Percentiles rank a stretch among this genome's conserved stretches.
These are phyloP conservation scores for Brachyhypopomus occidentalis DNA, from an alignment of 2,113 vertebrate genomes.

Conservation along the genomic window DNA sequence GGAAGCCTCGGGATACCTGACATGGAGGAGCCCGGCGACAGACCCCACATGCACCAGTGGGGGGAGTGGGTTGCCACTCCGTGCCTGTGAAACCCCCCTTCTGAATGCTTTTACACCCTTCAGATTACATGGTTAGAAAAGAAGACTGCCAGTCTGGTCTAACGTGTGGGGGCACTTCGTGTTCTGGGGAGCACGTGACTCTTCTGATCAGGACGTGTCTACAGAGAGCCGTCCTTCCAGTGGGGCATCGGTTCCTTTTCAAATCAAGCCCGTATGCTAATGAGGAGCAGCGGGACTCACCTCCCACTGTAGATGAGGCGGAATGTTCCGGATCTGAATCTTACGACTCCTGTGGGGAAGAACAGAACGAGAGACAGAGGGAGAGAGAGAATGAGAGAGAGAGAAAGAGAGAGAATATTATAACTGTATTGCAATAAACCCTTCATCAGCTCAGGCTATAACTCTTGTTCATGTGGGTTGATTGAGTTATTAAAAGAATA, in stretches of 20 bases:
- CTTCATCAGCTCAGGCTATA: constrained; percentile 6
- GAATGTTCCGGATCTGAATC: constrained; percentile 88
- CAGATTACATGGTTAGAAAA: no score
- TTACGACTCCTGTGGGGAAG: constrained; percentile 79
- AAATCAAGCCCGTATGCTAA: constrained; percentile 16
- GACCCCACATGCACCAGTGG: no score
- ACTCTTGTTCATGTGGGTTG: constrained; percentile 9
- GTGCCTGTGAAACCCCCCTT: no score
- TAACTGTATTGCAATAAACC: not conserved
- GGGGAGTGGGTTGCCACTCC: no score
- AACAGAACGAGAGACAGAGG: constrained; percentile 7
- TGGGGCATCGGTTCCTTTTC: not conserved
- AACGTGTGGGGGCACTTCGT: no score
- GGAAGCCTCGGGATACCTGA: no score
- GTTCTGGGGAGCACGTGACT: not conserved
- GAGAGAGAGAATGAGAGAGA: constrained; percentile 4
- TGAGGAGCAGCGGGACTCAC: constrained; percentile 67
- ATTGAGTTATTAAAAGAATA: constrained; percentile 5
- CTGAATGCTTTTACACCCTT: no score
- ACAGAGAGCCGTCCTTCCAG: constrained; percentile 8
- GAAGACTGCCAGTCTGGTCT: not conserved
- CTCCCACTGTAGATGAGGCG: constrained; percentile 87
- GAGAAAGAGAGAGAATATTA: not conserved
- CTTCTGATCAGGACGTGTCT: constrained; percentile 3
- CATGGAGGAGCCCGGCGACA: no score